phyloP scores from a whole-genome alignment of 1,140 invertebrate species.

The Drosophila pruinosa region DNA sequence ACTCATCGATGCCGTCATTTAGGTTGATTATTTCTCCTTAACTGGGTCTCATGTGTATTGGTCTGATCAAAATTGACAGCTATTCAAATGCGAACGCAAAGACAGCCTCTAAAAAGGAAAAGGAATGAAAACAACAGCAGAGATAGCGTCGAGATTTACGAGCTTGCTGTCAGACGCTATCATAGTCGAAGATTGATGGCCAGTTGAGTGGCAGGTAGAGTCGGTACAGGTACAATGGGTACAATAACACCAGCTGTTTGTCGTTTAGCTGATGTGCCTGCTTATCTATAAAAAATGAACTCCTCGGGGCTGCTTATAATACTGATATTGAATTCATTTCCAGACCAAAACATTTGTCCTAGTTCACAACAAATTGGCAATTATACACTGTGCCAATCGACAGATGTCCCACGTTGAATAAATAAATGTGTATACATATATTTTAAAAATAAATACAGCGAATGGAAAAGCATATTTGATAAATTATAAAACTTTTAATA shows the following conservation, averaged over 20 bases:
- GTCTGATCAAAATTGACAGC: conserved; percentile 52
- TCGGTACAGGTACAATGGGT: background rate
- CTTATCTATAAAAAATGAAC: conserved; percentile 71
- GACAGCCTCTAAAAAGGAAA: conserved; percentile 27
- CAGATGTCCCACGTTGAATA: conserved; percentile 48
- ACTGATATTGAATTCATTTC: conserved; percentile 32
- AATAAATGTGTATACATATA: background rate
- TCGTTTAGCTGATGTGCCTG: conserved; percentile 26
- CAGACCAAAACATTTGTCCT: conserved; percentile 24
- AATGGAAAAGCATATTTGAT: conserved; percentile 60
- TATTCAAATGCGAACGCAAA: conserved; percentile 67
- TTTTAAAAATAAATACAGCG: background rate
- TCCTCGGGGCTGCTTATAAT: conserved; percentile 56
- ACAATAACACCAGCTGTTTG: conserved; percentile 36
- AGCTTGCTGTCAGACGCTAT: conserved; percentile 73
- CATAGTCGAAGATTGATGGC: conserved; percentile 73
- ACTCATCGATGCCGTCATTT: conserved; percentile 27
- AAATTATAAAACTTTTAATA: conserved; percentile 78
- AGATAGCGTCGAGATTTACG: conserved; percentile 74
- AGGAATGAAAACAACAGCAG: conserved; percentile 17
- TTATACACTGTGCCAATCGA: conserved; percentile 33
- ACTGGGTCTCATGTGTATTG: conserved; percentile 62
- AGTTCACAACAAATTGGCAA: conserved; percentile 26
- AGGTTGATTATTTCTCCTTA: conserved; percentile 34
- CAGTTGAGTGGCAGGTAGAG: conserved; percentile 53